Evolutionary conservation across 2,113 vertebrate genomes (phyloP), one percentile per base, ranked within the genome.

Genomic region (Antigone vipio): DNA sequence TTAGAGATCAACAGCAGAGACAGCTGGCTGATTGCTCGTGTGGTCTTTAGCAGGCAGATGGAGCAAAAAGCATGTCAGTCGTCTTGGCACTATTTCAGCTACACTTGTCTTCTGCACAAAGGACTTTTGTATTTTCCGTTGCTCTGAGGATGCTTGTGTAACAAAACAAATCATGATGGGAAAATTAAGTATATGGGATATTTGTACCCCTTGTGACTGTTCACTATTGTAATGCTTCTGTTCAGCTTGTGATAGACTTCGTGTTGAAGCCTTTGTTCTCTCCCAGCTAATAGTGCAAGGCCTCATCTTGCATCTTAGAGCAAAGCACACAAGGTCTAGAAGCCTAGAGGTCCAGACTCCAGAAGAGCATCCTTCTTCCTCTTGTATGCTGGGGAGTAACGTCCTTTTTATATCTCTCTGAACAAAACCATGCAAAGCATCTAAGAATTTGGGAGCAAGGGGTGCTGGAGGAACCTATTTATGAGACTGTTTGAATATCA

Each of bases 61-160:
- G 91, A 96, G 94, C 89, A 96, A 95, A 93, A 97, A 95, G 92
- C 91, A 40, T 89, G 95, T 95, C 94, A 91, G 81, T 83, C 89
- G 85, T 91, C 30, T 96, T 97, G 96, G 94, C 92, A 88, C 67
- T 88, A 5, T 76, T 92, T 97, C 95, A 97, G 84, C 92, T 79
- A 32, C 87, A 50, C 84, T 97, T 92, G 86, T 91, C 87, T 81
- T 79, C 89, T 95, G 89, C 89, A 97, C 93, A 96, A 95, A 95
- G 85, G 74, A 71, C 96, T 96, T 85, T 63, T 89, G 77, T 96
- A 2, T 93, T 89, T 96, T 78, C 66, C 0, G 0, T 95, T 95
- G 74, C 84, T 68, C 89, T 89, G 80, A 95, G 71, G 63, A 89
- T 95, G 74, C 84, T 95, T 94, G 53, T 88, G 85, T 50, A 89